phyloP scores from a whole-genome alignment of 2,113 vertebrate genomes.

The Brachypteracias leptosomus region DNA sequence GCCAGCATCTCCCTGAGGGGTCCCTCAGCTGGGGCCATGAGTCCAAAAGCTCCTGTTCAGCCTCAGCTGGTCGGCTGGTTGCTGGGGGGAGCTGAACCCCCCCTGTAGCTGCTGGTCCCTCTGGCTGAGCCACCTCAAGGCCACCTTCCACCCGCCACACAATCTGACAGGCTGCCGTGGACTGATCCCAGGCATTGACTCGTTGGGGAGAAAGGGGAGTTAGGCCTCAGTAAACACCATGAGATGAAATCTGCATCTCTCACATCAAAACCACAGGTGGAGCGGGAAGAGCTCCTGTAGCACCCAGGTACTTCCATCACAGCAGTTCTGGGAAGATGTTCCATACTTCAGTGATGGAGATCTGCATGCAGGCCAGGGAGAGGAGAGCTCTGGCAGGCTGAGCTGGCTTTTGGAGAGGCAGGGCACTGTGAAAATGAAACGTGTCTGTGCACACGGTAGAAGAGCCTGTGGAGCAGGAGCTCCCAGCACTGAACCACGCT shows the following conservation, averaged over 20 bases:
- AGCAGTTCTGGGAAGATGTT: background rate
- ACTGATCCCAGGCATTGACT: background rate
- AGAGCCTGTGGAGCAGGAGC: fast-evolving
- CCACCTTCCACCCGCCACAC: background rate
- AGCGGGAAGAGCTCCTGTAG: background rate
- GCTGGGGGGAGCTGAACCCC: background rate
- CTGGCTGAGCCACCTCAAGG: background rate
- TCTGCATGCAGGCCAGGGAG: background rate
- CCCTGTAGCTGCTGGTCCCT: background rate
- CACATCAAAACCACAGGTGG: background rate
- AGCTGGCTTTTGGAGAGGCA: background rate
- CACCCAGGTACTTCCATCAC: background rate
- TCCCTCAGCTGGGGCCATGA: background rate
- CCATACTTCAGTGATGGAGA: background rate
- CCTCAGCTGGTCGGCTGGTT: fast-evolving
- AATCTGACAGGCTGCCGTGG: fast-evolving
- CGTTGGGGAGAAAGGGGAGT: background rate
- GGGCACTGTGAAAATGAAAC: background rate
- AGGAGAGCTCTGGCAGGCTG: background rate
- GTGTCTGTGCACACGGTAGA: fast-evolving
- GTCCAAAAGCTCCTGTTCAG: background rate
- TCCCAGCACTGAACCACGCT: fast-evolving
- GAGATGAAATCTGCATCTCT: background rate
- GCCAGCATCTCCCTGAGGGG: background rate
- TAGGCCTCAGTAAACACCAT: background rate